Evolutionary conservation across 2,888 invertebrate genomes (phyloP).

Genomic region (Mesorhabditis sp.): DNA sequence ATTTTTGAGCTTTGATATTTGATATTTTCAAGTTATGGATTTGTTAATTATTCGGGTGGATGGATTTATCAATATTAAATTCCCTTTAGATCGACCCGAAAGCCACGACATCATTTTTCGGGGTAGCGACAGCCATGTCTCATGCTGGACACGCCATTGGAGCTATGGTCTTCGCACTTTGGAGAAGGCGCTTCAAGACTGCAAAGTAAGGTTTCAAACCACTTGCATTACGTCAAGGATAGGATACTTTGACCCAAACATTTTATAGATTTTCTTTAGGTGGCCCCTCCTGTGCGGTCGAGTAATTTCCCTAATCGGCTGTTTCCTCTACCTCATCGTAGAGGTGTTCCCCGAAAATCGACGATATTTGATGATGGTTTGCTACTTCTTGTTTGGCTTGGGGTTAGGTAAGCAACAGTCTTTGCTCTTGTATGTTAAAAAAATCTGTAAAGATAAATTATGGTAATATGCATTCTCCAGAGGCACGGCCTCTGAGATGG

Average conservation of each 20-base stretch:
- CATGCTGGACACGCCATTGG: constrained; percentile 36
- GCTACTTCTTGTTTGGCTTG: constrained; percentile 33
- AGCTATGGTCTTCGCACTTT: constrained; percentile 33
- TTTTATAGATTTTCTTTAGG: constrained; percentile 19
- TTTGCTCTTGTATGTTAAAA: no score
- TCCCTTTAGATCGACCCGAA: constrained; percentile 33
- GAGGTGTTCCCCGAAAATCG: constrained; percentile 27
- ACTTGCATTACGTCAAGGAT: no score
- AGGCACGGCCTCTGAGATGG: no score
- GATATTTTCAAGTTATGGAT: neutral
- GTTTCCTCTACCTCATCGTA: constrained; percentile 31
- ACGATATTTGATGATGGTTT: constrained; percentile 27
- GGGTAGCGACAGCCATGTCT: constrained; percentile 31
- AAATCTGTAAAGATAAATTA: no score
- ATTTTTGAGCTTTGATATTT: constrained; percentile 3
- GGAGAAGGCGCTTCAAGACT: constrained; percentile 14
- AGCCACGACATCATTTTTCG: constrained; percentile 37
- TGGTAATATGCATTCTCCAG: no score
- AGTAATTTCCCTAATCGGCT: constrained; percentile 27
- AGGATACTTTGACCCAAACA: no score
- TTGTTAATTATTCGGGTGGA: neutral
- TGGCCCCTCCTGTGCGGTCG: constrained; percentile 27
- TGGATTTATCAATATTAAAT: no score
- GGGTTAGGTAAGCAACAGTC: constrained; percentile 19
- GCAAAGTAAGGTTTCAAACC: no score